Percentiles rank a stretch among this genome's conserved stretches.
These are phyloP conservation scores for Plumapathes pennacea DNA, from an alignment of 92 coral and sea anemone genomes.

Conservation along the genomic window DNA sequence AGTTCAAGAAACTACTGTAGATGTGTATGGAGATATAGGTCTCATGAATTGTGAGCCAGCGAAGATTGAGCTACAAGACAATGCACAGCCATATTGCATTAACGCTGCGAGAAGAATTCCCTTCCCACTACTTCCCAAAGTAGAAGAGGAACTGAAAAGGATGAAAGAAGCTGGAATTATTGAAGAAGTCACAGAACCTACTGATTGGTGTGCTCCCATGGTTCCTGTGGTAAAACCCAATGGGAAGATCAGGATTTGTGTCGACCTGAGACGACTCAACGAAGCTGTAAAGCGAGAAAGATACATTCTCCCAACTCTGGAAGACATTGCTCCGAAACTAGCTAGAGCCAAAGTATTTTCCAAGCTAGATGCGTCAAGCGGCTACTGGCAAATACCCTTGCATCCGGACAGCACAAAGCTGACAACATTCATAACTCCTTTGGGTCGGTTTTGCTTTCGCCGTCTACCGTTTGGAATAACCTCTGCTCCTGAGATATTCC, in stretches of 20 bases:
- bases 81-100: slow-evolving; percentile 39
- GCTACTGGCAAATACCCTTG: slow-evolving; percentile 29
- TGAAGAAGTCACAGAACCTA: slow-evolving; percentile 31
- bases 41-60: slow-evolving; percentile 27
- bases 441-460: slow-evolving; percentile 24
- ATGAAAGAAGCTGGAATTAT: slow-evolving; percentile 50
- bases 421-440: slow-evolving; percentile 36
- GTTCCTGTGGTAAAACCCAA: slow-evolving; percentile 30
- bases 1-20: neutral
- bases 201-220: slow-evolving; percentile 65
- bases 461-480: slow-evolving; percentile 29
- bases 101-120: slow-evolving; percentile 30
- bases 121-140: slow-evolving; percentile 39
- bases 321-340: slow-evolving; percentile 14
- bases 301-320: slow-evolving; percentile 44
- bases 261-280: slow-evolving; percentile 23
- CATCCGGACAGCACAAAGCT: slow-evolving; percentile 26
- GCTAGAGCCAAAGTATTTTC: slow-evolving; percentile 22
- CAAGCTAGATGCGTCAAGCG: slow-evolving; percentile 25
- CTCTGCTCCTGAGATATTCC: slow-evolving; percentile 20
- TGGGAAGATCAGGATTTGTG: slow-evolving; percentile 30
- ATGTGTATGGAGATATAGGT: slow-evolving; percentile 21
- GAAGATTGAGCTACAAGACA: slow-evolving; percentile 32
- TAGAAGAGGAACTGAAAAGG: slow-evolving; percentile 27
- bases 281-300: slow-evolving; percentile 40